These are phyloP conservation scores for Blennius ocellaris DNA, from an alignment of 2,113 vertebrate species.

Conservation along the genomic window DNA sequence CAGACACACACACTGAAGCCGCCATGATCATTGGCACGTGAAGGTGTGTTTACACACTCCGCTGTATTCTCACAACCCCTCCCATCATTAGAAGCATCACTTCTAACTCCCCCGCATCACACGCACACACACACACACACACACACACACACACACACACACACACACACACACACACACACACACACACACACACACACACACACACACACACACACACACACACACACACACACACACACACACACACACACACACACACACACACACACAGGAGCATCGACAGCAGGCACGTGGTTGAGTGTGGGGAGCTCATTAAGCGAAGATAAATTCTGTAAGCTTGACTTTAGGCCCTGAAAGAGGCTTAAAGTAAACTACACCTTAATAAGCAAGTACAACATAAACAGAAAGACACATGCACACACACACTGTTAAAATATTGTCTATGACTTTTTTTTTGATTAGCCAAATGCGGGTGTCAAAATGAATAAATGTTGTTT, in stretches of 20 bases:
- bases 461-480: constrained; percentile 47
- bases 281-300: constrained; percentile 25
- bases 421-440: constrained; percentile 9
- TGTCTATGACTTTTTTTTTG: constrained; percentile 25
- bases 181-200: constrained; percentile 7
- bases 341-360: constrained; percentile 54
- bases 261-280: constrained; percentile 20
- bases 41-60: constrained; percentile 18
- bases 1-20: constrained; percentile 19
- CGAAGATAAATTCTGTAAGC: constrained; percentile 59
- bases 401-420: constrained; percentile 2
- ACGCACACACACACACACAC: constrained; percentile 12
- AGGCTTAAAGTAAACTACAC: constrained; percentile 47
- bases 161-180: constrained; percentile 22
- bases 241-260: constrained; percentile 21
- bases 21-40: constrained; percentile 25
- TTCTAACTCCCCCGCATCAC: constrained; percentile 35
- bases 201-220: constrained; percentile 24
- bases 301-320: constrained; percentile 56
- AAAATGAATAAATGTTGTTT: constrained; percentile 36
- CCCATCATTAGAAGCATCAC: constrained; percentile 19
- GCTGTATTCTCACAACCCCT: constrained; percentile 3
- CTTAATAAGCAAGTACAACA: constrained; percentile 30
- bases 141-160: constrained; percentile 21
- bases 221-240: constrained; percentile 18